A percentile compares a stretch with the other conserved stretches of the same genome.
Conservation (phyloP, 2,888 invertebrate species). For the Noctua fimbriata region DNA sequence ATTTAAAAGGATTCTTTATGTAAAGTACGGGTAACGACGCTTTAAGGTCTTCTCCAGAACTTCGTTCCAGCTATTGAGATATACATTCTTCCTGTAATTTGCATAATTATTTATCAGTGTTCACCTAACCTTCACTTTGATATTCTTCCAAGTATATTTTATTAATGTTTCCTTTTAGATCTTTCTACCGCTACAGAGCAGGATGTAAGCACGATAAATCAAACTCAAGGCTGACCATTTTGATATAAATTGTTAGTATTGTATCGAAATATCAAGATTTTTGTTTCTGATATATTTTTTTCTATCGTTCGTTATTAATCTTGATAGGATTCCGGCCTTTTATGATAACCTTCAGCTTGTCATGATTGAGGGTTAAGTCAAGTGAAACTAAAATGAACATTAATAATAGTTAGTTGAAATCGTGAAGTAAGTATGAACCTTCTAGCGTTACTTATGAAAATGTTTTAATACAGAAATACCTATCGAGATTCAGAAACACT, state of each 20-base stretch:
- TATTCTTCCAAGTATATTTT: conserved; percentile 12
- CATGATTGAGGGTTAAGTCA: conserved; percentile 21
- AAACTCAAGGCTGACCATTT: conserved; percentile 43
- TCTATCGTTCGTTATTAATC: conserved; percentile 39
- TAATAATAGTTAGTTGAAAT: conserved; percentile 34
- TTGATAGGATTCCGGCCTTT: conserved; percentile 38
- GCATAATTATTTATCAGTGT: conserved; percentile 46
- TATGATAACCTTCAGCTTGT: conserved; percentile 32
- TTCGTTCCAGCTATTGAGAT: conserved; percentile 44
- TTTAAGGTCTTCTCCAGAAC: conserved; percentile 38
- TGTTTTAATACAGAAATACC: conserved; percentile 1
- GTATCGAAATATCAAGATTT: conserved; percentile 5
- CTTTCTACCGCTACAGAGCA: conserved; percentile 1
- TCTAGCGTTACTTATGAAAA: neutral
- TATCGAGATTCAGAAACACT: neutral
- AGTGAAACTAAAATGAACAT: conserved; percentile 29
- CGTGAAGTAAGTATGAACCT: neutral
- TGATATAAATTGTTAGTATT: conserved; percentile 35
- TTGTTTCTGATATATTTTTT: conserved; percentile 35
- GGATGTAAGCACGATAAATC: conserved; percentile 46
- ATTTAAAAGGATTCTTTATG: conserved; percentile 40
- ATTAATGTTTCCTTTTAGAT: conserved; percentile 22
- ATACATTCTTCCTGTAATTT: conserved; percentile 45
- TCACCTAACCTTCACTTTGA: conserved; percentile 16
- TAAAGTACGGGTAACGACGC: conserved; percentile 51